Percentiles rank a stretch among this genome's conserved stretches.
phyloP scores from a whole-genome alignment of 2,113 vertebrate species.

The Ginglymostoma cirratum region DNA sequence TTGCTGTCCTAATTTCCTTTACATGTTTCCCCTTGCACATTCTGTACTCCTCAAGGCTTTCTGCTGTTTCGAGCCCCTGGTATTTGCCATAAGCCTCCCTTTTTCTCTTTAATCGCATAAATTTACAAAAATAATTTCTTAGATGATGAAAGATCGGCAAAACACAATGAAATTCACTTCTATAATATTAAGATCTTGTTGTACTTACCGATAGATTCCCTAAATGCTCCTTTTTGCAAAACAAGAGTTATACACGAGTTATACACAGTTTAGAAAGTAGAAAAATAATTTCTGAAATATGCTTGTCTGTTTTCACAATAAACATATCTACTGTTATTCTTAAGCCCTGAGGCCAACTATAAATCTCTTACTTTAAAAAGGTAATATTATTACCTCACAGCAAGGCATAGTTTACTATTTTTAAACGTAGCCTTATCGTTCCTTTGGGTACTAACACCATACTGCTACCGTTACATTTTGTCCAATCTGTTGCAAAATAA shows the following conservation, averaged over 20 bases:
- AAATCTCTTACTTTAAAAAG: background rate
- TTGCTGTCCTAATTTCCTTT: too few species aligned
- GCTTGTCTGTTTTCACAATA: slow-evolving; percentile 33
- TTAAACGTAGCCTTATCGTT: background rate
- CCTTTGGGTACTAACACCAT: background rate
- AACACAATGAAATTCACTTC: slow-evolving; percentile 7
- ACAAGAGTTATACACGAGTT: background rate
- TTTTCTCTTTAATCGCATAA: background rate
- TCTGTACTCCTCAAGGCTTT: too few species aligned
- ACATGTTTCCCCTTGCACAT: too few species aligned
- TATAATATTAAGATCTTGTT: slow-evolving; percentile 6
- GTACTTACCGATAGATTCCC: background rate
- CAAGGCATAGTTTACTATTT: slow-evolving; percentile 5
- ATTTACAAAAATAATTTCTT: slow-evolving; percentile 21
- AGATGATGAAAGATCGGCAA: background rate
- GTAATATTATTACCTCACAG: slow-evolving; percentile 35
- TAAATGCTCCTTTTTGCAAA: slow-evolving; percentile 23
- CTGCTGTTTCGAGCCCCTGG: too few species aligned
- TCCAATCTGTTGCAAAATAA: background rate
- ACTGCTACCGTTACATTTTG: background rate
- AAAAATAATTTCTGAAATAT: slow-evolving; percentile 34
- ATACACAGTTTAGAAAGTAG: background rate
- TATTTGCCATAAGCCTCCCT: too few species aligned
- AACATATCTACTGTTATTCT: slow-evolving; percentile 15
- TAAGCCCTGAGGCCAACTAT: slow-evolving; percentile 30